Base-by-base conservation (phyloP, 2,113 vertebrate genomes). In the Halcyon malimbica region DNA sequence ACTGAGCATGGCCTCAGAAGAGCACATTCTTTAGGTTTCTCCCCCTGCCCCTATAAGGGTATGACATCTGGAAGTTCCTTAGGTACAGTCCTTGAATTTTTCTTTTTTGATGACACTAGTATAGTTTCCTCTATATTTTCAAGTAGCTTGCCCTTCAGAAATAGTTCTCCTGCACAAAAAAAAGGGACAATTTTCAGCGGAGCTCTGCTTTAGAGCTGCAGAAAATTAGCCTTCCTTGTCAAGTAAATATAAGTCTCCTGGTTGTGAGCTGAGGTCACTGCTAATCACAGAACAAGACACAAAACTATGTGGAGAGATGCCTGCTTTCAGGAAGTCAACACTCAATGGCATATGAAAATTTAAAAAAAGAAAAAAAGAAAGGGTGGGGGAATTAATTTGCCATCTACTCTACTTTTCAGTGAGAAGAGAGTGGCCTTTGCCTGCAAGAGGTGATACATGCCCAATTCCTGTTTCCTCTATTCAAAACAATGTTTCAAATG, bases 281-380 rank as follows among this genome's bases (percentile, higher is more conserved):
- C 12, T 70, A 81, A 63, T 35, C 41, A 54, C 63, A 39, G 20
- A 83, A 33, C 0, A 0, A 39, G 26, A 39, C 7, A 28, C 10
- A 48, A 17, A 57, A 23, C 0, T 51, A 0, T 11, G 16, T 10
- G 29, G 42, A 59, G 25, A 87, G 18, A 17, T 18, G 11, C 13
- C 21, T 31, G 3, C 17, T 64, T 77, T 54, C 57, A 69, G 31
- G 15, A n/a, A 89, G 6, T 42, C 42, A 60, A 70, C 51, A 50
- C 3, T 3, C 13, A 28, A 26, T 37, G 10, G 33, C 41, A 53
- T 1, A 2, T 37, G 21, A 35, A 92, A 88, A 80, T 37, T 35
- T 13, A 82, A 44, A 60, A 50, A 23, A 50, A 50, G 10, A 5
- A 24, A 50, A 53, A 26, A 25, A 26, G 51, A 14, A 26, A 53